Percentiles rank a stretch among this genome's conserved stretches.
Evolutionary conservation across 2,113 vertebrate genomes (phyloP).

Genomic region (Barbus barbus): DNA sequence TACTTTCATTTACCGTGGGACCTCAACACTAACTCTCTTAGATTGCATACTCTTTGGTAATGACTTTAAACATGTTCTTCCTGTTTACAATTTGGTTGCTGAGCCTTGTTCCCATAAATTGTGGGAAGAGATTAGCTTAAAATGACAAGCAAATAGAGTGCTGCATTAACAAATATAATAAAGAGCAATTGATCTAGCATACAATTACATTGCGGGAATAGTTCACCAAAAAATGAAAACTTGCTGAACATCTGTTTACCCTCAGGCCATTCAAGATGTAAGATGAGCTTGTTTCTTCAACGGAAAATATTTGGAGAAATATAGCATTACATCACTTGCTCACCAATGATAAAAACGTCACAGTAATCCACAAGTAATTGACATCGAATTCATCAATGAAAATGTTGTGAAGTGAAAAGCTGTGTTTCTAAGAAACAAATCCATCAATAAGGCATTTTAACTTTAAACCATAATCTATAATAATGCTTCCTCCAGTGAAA

Average conservation of each 20-base stretch:
- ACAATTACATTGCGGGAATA: neutral
- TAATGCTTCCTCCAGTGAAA: neutral
- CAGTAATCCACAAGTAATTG: neutral
- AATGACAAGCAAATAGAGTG: neutral
- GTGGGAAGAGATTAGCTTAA: neutral
- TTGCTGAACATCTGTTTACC: neutral
- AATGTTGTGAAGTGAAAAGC: too few relatives aligned
- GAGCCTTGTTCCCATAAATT: neutral
- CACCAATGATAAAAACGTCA: neutral
- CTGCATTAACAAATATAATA: neutral
- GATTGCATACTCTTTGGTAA: neutral
- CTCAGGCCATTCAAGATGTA: too few relatives aligned
- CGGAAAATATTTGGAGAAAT: neutral
- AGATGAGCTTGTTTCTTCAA: too few relatives aligned
- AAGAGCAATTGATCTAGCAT: neutral
- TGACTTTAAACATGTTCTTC: neutral
- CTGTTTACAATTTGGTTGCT: slow-evolving; percentile 14
- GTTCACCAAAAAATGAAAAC: neutral
- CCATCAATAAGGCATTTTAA: neutral
- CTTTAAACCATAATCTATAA: neutral
- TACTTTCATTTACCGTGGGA: neutral
- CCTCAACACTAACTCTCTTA: neutral
- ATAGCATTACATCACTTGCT: neutral
- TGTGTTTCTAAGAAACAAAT: too few relatives aligned
- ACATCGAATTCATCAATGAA: neutral